Percentiles rank a stretch among this genome's conserved stretches.
Conservation (phyloP, 2,113 vertebrate species). For the Calidris pugnax region DNA sequence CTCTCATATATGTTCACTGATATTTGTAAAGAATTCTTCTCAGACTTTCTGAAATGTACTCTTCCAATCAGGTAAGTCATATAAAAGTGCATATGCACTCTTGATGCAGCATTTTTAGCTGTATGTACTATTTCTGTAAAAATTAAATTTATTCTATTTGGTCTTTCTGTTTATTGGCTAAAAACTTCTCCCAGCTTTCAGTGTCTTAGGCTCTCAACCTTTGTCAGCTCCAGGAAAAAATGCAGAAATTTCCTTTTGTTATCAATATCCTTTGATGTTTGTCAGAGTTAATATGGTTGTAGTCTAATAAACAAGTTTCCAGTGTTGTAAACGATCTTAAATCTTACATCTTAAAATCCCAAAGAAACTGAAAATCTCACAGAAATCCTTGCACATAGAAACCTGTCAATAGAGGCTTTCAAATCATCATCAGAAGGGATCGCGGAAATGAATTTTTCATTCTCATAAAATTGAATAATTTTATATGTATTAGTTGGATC, state of each 20-base stretch:
- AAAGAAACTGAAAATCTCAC: not conserved
- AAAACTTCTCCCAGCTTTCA: not conserved
- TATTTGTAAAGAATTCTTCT: not conserved
- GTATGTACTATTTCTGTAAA: not conserved
- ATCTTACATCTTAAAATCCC: not conserved
- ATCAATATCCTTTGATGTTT: not conserved
- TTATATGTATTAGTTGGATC: not conserved
- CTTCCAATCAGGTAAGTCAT: not conserved
- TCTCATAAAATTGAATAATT: not conserved
- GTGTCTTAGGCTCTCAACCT: not conserved
- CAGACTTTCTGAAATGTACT: not conserved
- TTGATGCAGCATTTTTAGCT: not conserved
- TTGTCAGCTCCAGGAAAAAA: not conserved
- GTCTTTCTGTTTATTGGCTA: not conserved
- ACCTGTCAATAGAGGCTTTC: no score
- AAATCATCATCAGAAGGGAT: not conserved
- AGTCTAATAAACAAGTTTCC: not conserved
- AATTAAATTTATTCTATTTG: not conserved
- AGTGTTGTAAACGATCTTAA: not conserved
- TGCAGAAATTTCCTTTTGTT: not conserved
- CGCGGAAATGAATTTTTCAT: not conserved
- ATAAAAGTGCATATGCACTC: not conserved
- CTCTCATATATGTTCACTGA: no score
- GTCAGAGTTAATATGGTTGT: not conserved
- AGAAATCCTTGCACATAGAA: not conserved